Evolutionary conservation across 2,888 invertebrate species (phyloP), one percentile per base, ranked within the genome.

Genomic region (Agriotes lineatus): DNA sequence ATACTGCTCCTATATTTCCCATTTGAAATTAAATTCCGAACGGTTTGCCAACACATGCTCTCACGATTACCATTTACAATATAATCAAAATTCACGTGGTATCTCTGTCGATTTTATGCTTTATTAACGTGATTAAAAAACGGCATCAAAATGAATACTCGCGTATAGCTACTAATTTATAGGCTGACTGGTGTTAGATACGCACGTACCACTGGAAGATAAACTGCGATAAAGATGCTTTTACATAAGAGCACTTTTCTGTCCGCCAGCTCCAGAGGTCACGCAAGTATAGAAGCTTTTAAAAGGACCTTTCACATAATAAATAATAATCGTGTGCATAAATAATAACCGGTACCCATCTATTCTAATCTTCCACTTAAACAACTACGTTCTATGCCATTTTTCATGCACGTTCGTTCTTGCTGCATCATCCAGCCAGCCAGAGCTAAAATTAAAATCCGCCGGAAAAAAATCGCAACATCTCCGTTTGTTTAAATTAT

Each of bases 231-330:
- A 78, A 78, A 76, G 79, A 75, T 73, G 78, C 77, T 76, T 77
- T 79, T 75, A 77, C 77, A 77, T 76, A 77, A 76, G 77, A 77
- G 74, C 76, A 74, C 76, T 77, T 76, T 77, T 76, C 76, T 77
- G 74, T 72, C 73, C 71, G 70, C 70, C 69, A 62, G 61, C 58
- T 59, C 48, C 63, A 73, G 73, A 75, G 79, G 79, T 79, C 80
- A 80, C 79, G 78, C 80, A 78, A 79, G 76, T 76, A 74, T 76
- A 75, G 76, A 75, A 76, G 77, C 78, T 79, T 78, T 79, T 76
- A 76, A 78, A 76, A 77, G 75, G 74, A 76, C 76, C 78, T 78
- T 79, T 79, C 79, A 76, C 78, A 77, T 77, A 78, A 70, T 77
- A 80, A 79, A 80, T 77, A 77, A 77, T 77, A 77, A 76, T 77